These are phyloP conservation scores for Calliopsis andreniformis DNA, from an alignment of 1,140 invertebrate genomes.

Conservation along the genomic window DNA sequence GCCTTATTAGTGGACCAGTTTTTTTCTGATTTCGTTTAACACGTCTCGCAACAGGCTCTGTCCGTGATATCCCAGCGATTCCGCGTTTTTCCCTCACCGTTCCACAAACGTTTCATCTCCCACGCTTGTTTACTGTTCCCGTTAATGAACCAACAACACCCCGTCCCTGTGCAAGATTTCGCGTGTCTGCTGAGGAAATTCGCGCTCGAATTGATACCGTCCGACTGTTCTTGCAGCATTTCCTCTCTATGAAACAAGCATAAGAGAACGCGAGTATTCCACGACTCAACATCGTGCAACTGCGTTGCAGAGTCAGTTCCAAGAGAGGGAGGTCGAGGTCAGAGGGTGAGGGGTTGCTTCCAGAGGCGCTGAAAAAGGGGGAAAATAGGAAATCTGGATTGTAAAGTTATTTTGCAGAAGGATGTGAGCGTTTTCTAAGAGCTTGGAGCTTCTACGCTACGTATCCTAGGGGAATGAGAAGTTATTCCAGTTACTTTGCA, in stretches of 20 bases:
- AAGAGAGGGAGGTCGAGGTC: too few relatives aligned
- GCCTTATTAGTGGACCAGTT: neutral
- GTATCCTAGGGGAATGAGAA: too few relatives aligned
- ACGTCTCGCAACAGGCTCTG: neutral
- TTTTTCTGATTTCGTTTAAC: constrained; percentile 15
- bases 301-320: too few relatives aligned
- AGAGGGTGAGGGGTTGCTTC: too few relatives aligned
- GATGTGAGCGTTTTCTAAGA: too few relatives aligned
- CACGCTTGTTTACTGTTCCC: neutral
- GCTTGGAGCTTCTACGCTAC: too few relatives aligned
- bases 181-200: neutral
- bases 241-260: neutral
- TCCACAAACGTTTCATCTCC: neutral
- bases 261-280: neutral
- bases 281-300: too few relatives aligned
- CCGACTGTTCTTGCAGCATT: neutral
- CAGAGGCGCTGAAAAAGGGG: too few relatives aligned
- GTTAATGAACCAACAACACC: constrained; percentile 24
- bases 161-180: neutral
- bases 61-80: neutral
- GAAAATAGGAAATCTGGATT: too few relatives aligned
- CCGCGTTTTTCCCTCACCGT: neutral
- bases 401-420: too few relatives aligned
- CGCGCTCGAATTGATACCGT: constrained; percentile 5
- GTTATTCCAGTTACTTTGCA: too few relatives aligned